Evolutionary conservation across 2,113 vertebrate genomes (phyloP), one percentile per base, ranked within the genome.

Genomic region (Delphinapterus leucas): DNA sequence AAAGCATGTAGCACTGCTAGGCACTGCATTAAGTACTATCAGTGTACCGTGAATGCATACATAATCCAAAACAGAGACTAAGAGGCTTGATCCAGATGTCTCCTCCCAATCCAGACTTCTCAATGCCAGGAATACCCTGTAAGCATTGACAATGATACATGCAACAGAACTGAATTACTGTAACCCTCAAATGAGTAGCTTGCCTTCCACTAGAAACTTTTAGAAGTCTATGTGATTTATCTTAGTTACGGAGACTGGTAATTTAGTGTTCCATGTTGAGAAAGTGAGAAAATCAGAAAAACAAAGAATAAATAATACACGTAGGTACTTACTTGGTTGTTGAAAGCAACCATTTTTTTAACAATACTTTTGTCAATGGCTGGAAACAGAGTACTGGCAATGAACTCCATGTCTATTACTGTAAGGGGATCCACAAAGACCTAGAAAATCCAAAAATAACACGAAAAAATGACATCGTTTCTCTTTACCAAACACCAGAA

Each of bases 281-380:
- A 71, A 79, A 94, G 95, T 26, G 6, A 5, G 58, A 88, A 84
- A 90, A 63, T 3, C 61, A 97, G 60, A 49, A 81, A 85, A 87
- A 94, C 12, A 79, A 26, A 88, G 20, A 93, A 89, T 38, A 88
- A 90, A 53, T 28, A 88, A 95, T 67, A 44, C 8, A 90, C 83
- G 6, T 70, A 80, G 17, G 60, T 33, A 95, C 97, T 96, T 98
- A 99, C 99, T 98, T 98, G 99, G 97, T 99, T 99, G 98, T 99
- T 99, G 98, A 99, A 99, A 96, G 99, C 98, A 97, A 99, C 99
- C 99, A 99, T 99, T 98, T 99, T 99, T 89, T 98, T 98, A 96
- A 99, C 98, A 96, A 99, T 97, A 79, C 97, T 98, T 97, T 99
- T 99, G 68, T 99, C 99, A 82, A 99, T 99, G 92, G 98, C 98